Conservation (phyloP, 2,888 invertebrate species). For the Penaeus monodon region DNA sequence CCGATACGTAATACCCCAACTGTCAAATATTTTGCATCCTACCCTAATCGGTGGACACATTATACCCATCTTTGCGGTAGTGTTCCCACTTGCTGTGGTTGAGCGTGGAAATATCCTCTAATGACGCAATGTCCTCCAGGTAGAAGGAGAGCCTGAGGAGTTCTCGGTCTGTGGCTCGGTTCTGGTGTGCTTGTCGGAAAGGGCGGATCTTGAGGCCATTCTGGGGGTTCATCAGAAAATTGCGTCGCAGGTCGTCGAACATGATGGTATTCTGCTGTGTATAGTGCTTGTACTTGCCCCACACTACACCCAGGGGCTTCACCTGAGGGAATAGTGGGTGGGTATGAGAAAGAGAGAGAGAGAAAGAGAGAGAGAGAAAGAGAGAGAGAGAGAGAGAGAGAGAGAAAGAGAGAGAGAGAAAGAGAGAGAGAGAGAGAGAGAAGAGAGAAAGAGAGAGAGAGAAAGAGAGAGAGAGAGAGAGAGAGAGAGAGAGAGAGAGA, state of each 20-base stretch:
- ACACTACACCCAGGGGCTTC: constrained; percentile 95
- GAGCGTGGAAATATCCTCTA: constrained; percentile 85
- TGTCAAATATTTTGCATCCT: too few species aligned
- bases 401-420: background rate
- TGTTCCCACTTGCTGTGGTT: constrained; percentile 93
- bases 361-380: background rate
- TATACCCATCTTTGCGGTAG: constrained; percentile 64
- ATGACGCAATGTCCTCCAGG: constrained; percentile 83
- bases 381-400: background rate
- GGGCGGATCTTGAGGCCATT: constrained; percentile 91
- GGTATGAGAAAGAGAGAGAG: background rate
- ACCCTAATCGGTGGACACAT: constrained; percentile 17
- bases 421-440: background rate
- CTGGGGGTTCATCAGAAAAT: constrained; percentile 97
- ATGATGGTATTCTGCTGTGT: constrained; percentile 93
- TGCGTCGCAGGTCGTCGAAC: constrained; percentile 95
- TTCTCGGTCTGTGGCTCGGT: constrained; percentile 86
- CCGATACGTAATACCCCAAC: too few species aligned
- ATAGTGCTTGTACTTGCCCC: constrained; percentile 94
- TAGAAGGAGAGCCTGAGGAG: constrained; percentile 83
- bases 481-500: too few species aligned
- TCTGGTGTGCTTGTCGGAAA: constrained; percentile 90
- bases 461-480: too few species aligned
- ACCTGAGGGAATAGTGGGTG: constrained; percentile 74
- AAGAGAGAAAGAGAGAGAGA: too few species aligned